Base-by-base conservation (phyloP, 2,888 invertebrate species). In the Ochlodes sylvanus region DNA sequence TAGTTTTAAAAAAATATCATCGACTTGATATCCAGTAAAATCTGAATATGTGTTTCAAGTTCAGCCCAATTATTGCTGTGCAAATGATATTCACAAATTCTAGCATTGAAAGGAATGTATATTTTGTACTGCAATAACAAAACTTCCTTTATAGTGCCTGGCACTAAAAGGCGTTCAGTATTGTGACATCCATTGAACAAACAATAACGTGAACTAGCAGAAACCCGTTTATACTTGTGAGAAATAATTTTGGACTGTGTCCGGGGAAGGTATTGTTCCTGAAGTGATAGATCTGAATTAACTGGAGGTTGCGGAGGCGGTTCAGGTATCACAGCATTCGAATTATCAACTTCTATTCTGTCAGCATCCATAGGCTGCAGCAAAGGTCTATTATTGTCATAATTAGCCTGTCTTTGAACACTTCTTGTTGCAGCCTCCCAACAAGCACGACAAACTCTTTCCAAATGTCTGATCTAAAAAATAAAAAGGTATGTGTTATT, bases 101-200 rank as follows among this genome's bases (percentile, higher is more conserved):
- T 52, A 52, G 52, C 52, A 52, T 4, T 52, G 52, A 21, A 52
- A 21, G 52, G 52, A 17, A 52, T 21, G 21, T 52, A 21, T 52
- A 52, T 52, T 17, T 52, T 52, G 52, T 52, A 21, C 19, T 21
- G 52, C 21, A 52, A 21, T 52, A 52, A 52, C 52, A 52, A 52
- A 7, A 52, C 52, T 21, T 52, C 52, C 21, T 52, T 52, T 52
- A 52, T 21, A 52, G n/a, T n/a, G n/a, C 21, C 19, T 52, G 19
- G 52, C 52, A 52, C 52, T 52, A 21, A 21, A 21, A 21, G 19
- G 19, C 52, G 9, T 21, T 52, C 21, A 21, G 6, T 21, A 21
- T 21, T 52, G 19, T 52, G 12, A 52, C 52, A 52, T 52, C 52
- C 52, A 21, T 21, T 19, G 21, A 52, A 21, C 21, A 52, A 21